Percentiles rank a stretch among this genome's conserved stretches.
phyloP scores from a whole-genome alignment of 2,888 invertebrate genomes.

The Plebejus argus region DNA sequence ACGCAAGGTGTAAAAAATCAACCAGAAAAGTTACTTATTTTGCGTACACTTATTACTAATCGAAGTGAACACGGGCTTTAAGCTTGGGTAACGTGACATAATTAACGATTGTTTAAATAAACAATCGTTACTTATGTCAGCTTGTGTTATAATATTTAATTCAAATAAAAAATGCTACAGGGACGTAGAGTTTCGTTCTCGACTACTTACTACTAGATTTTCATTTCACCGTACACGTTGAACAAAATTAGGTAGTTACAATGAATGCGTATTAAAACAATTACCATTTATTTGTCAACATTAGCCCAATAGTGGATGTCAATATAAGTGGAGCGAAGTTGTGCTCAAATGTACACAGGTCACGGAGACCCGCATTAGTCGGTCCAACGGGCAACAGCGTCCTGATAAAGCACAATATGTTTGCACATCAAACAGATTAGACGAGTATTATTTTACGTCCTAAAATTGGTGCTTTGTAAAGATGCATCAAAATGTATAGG shows the following conservation, averaged over 20 bases:
- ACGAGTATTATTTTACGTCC: neutral
- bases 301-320: neutral
- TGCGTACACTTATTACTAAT: too few relatives aligned
- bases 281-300: neutral
- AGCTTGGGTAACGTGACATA: too few relatives aligned
- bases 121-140: too few relatives aligned
- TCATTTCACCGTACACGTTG: neutral
- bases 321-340: constrained; percentile 29
- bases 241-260: neutral
- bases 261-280: neutral
- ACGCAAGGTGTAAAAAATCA: too few relatives aligned
- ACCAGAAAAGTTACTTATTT: too few relatives aligned
- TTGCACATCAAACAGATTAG: neutral
- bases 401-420: neutral
- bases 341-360: constrained; percentile 33
- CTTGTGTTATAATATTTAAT: neutral
- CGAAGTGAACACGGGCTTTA: too few relatives aligned
- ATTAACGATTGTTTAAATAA: too few relatives aligned
- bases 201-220: too few relatives aligned
- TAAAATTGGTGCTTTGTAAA: neutral
- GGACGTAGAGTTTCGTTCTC: too few relatives aligned
- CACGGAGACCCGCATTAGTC: constrained; percentile 32
- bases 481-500: neutral
- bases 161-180: too few relatives aligned
- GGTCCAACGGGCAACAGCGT: constrained; percentile 32